Percentiles rank a stretch among this genome's conserved stretches.
phyloP scores from a whole-genome alignment of 1,140 invertebrate genomes.

The Pararge aegeria region DNA sequence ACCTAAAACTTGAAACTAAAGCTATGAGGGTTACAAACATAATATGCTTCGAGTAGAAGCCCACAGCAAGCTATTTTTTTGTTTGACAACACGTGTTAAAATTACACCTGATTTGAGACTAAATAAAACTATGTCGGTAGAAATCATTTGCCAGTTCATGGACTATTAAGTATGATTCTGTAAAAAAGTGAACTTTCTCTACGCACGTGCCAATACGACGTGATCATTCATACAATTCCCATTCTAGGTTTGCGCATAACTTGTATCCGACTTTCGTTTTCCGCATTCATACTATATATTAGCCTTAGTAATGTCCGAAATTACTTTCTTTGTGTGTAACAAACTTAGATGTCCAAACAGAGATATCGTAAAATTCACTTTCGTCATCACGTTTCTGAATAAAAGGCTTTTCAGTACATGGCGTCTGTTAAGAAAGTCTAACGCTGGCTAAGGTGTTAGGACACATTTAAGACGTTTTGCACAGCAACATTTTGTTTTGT shows the following conservation, averaged over 20 bases:
- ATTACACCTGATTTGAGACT: too few species aligned
- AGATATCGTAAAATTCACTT: constrained; percentile 58
- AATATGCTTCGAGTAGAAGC: too few species aligned
- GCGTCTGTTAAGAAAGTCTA: constrained; percentile 4
- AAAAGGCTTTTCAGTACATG: constrained; percentile 28
- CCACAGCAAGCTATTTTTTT: too few species aligned
- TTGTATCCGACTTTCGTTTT: constrained; percentile 56
- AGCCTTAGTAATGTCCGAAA: constrained; percentile 35
- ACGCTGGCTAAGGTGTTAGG: background rate
- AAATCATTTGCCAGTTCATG: too few species aligned
- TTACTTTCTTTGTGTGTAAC: constrained; percentile 53
- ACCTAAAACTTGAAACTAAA: too few species aligned
- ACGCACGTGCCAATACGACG: constrained; percentile 36
- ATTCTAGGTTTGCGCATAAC: constrained; percentile 34
- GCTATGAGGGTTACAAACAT: too few species aligned
- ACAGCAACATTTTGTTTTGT: background rate
- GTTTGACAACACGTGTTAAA: too few species aligned
- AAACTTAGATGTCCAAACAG: constrained; percentile 46
- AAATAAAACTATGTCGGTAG: too few species aligned
- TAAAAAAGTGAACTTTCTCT: constrained; percentile 41
- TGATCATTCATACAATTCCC: constrained; percentile 43
- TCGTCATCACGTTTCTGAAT: constrained; percentile 51
- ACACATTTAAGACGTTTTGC: background rate
- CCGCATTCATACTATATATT: constrained; percentile 39
- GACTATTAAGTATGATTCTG: constrained; percentile 1